Evolutionary conservation across 2,113 vertebrate species (phyloP), one percentile per base, ranked within the genome.

Genomic region (Sorex fumeus): DNA sequence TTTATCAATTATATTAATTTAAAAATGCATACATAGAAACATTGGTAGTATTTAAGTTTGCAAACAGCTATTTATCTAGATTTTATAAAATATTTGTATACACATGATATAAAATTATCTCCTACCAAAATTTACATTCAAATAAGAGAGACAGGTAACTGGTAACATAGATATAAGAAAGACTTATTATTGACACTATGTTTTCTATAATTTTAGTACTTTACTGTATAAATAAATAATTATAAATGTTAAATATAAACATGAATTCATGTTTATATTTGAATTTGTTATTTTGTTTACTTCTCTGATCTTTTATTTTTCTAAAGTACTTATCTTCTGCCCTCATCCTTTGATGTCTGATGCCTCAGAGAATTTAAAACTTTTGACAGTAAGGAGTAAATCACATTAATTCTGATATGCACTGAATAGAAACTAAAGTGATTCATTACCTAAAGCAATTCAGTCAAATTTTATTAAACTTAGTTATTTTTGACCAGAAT

Each of bases 401-500:
- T 89, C 15, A 70, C 30, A 86, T 45, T 93, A 87, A 71, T 91
- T 91, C 67, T 80, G 28, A 93, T 85, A 78, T 30, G 2, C 36
- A 34, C 16, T 34, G 43, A 94, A 53, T 77, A 71, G 76, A 80
- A 87, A 81, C 34, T 67, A n/a, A 69, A 28, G 23, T 2, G 27
- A 90, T 92, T 90, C 36, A 76, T 93, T 93, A 85, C 69, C 53
- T 82, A 28, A 85, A 95, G 34, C 23, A 84, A 91, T 86, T 86
- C 47, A 45, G 10, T 90, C 79, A 18, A 8, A 45, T 86, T 93
- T 91, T 90, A 83, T 90, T 91, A 91, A 94, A n/a, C 21, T 71
- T 71, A 70, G 47, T 89, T 91, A 89, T 87, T 94, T 93, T 90
- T 78, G 6, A 67, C 6, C 23, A 40, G 28, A 80, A 88, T 86